Percentiles rank a stretch among this genome's conserved stretches.
These are phyloP conservation scores for Plodia interpunctella DNA, from an alignment of 1,140 invertebrate species.

Conservation along the genomic window DNA sequence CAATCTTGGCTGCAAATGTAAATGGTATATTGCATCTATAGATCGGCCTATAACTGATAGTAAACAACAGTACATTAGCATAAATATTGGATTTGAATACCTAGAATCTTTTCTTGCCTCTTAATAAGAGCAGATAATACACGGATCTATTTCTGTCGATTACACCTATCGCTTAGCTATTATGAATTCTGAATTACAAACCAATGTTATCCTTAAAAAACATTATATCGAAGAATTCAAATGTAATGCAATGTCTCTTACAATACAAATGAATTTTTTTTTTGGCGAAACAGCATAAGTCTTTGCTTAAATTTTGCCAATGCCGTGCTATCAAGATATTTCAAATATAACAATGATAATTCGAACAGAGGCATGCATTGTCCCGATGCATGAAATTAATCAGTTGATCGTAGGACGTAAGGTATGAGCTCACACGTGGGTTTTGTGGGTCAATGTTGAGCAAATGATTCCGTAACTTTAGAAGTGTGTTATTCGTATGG, in stretches of 20 bases:
- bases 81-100: background rate
- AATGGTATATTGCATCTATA: too few species aligned
- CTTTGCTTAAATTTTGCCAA: too few species aligned
- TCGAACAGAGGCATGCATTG: background rate
- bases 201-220: background rate
- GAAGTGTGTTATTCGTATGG: background rate
- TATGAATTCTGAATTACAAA: background rate
- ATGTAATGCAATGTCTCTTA: too few species aligned
- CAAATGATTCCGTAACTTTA: background rate
- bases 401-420: background rate
- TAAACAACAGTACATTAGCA: background rate
- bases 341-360: background rate
- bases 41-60: too few species aligned
- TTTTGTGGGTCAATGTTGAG: conserved; percentile 1
- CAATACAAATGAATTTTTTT: background rate
- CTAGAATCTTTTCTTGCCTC: background rate
- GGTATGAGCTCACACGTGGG: background rate
- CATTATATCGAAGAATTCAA: too few species aligned
- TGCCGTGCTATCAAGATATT: too few species aligned
- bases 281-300: too few species aligned
- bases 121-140: background rate
- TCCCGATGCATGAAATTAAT: background rate
- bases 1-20: too few species aligned
- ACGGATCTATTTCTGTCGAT: background rate
- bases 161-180: background rate